Evolutionary conservation across 2,797 vertebrate genomes (phyloP).

Genomic region (Poecilia wingei): DNA sequence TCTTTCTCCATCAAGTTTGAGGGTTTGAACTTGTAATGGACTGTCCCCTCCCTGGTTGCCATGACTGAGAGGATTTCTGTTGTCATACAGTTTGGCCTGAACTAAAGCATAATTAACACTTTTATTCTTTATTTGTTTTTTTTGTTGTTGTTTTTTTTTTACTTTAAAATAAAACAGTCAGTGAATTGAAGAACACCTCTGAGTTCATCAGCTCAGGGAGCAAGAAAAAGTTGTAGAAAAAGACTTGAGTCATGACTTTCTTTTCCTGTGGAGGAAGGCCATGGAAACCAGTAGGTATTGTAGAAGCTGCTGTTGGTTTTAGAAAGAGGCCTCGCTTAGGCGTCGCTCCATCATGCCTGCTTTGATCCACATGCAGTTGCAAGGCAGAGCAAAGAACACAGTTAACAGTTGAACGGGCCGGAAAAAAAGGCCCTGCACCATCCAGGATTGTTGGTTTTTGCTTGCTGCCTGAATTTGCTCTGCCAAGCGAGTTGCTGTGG

Average conservation of each 20-base stretch:
- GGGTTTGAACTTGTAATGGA: constrained; percentile 60
- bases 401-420: constrained; percentile 85
- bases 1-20: constrained; percentile 52
- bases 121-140: constrained; percentile 11
- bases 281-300: constrained; percentile 71
- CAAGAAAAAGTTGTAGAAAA: constrained; percentile 46
- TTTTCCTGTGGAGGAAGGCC: constrained; percentile 67
- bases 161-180: not conserved
- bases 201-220: constrained; percentile 29
- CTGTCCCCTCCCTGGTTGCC: constrained; percentile 19
- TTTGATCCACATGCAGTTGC: constrained; percentile 83
- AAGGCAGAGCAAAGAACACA: constrained; percentile 81
- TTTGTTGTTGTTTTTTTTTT: not conserved
- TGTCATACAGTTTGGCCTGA: not conserved
- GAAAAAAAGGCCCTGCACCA: constrained; percentile 84
- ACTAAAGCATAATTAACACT: constrained; percentile 21
- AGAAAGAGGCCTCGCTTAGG: constrained; percentile 73
- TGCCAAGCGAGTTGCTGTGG: constrained; percentile 73
- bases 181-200: constrained; percentile 41
- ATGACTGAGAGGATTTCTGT: not conserved
- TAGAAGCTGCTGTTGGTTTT: constrained; percentile 77
- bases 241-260: constrained; percentile 66
- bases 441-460: constrained; percentile 81
- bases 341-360: constrained; percentile 76
- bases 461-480: constrained; percentile 82